These are phyloP conservation scores for Ageneiosus marmoratus DNA, from an alignment of 2,113 vertebrate genomes.

Conservation along the genomic window DNA sequence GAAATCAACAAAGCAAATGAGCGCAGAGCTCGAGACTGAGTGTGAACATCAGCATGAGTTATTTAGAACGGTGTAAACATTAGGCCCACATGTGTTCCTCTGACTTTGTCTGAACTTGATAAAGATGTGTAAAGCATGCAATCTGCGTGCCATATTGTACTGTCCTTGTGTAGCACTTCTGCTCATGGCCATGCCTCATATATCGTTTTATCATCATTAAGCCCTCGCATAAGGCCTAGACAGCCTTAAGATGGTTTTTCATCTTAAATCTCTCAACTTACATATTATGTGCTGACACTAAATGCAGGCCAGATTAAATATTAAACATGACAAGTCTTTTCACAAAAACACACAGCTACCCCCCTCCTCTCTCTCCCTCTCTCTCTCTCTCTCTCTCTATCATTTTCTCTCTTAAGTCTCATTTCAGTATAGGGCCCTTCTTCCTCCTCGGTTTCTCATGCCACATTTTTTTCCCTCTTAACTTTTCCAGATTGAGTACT, in stretches of 20 bases:
- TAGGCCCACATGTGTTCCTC: constrained; percentile 20
- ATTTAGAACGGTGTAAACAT: constrained; percentile 28
- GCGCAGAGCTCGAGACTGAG: background rate
- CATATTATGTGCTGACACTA: constrained; percentile 59
- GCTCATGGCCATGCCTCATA: constrained; percentile 48
- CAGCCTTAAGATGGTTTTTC: constrained; percentile 60
- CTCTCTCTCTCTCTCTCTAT: background rate
- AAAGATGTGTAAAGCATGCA: constrained; percentile 41
- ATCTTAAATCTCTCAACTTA: constrained; percentile 66
- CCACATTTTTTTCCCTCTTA: constrained; percentile 48
- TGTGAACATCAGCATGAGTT: constrained; percentile 13
- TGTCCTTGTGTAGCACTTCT: constrained; percentile 14
- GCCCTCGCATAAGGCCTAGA: constrained; percentile 63
- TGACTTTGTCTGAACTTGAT: constrained; percentile 34
- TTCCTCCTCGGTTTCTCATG: constrained; percentile 27
- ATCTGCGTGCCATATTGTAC: constrained; percentile 36
- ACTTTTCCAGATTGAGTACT: constrained; percentile 69
- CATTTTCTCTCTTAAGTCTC: background rate
- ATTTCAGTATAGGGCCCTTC: constrained; percentile 39
- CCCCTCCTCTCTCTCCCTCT: background rate
- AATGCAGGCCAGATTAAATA: constrained; percentile 68
- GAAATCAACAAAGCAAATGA: constrained; percentile 3
- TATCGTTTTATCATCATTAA: constrained; percentile 64
- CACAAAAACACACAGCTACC: constrained; percentile 41
- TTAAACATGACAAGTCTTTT: constrained; percentile 60